phyloP scores from a whole-genome alignment of 1,140 invertebrate species.

The Hyphantria cunea region DNA sequence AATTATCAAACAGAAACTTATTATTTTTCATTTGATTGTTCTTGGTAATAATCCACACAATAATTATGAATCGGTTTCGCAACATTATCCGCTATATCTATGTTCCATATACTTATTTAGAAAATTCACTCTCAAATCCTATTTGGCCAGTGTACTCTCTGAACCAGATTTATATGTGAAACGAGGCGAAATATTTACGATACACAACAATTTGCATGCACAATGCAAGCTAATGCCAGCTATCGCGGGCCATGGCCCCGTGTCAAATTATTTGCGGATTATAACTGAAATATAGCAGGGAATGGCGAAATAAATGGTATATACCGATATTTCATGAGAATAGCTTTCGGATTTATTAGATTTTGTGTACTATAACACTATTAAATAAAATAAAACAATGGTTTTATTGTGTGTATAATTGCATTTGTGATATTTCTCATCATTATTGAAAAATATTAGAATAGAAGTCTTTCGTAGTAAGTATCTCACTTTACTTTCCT shows the following conservation, averaged over 20 bases:
- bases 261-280: conserved; percentile 27
- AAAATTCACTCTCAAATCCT: background rate
- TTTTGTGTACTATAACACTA: background rate
- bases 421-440: too few relatives aligned
- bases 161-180: background rate
- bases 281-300: conserved; percentile 9
- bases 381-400: too few relatives aligned
- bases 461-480: too few relatives aligned
- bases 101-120: background rate
- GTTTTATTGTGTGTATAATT: too few relatives aligned
- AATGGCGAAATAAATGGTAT: background rate
- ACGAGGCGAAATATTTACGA: background rate
- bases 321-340: background rate
- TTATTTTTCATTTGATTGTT: too few relatives aligned
- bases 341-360: background rate
- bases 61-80: too few relatives aligned
- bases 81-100: too few relatives aligned
- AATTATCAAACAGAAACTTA: too few relatives aligned
- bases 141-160: background rate
- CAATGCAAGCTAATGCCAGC: background rate
- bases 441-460: too few relatives aligned
- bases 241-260: background rate
- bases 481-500: too few relatives aligned
- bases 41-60: too few relatives aligned
- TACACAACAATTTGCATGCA: background rate